Base-by-base conservation (phyloP, 53 echinoderm and acorn worm genomes). In the Echinometra lucunter region DNA sequence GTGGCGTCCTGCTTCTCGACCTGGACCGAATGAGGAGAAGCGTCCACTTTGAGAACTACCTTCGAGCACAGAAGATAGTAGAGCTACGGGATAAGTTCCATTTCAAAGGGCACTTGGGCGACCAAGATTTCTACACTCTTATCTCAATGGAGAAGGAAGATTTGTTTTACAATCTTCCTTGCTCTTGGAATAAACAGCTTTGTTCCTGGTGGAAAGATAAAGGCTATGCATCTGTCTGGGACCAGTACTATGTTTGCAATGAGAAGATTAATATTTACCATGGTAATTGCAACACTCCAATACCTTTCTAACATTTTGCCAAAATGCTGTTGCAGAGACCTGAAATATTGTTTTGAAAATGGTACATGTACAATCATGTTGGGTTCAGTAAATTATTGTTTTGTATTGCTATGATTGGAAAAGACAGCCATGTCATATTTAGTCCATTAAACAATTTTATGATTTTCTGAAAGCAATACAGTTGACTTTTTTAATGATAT, bases 211-310 rank as follows among this genome's bases (percentile, higher is more conserved):
- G 98, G 98, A 94, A 94, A 67, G 96, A 98, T 87, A 98, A 98
- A 70, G 98, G 98, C 7, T 98, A 98, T 90, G 58, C 44, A 16
- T 57, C 95, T 58, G 95, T 98, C 16, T 98, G 97, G 95, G 97
- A 98, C 89, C 94, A 95, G 90, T 98, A 98, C 74, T 97, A 95
- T 78, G 94, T 37, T 30, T 98, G 98, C 81, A 95, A 93, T 19
- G 97, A 94, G 67, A 95, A 58, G 44, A 97, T 98, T 74, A 60
- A 98, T 96, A 92, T 98, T 37, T 98, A 97, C 74, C 98, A 98
- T 94, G 98, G 98, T 37, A 98, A 98, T 78, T 98, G 98, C 92
- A 98, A 98, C 92, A 98, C 98, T 7, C 96, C 97, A 13, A 98
- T 98, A 74, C 98, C 98, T 32, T 91, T 78, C 42, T 93, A 58